Percentiles rank a stretch among this genome's conserved stretches.
These are phyloP conservation scores for Piaya cayana DNA, from an alignment of 2,113 vertebrate species.

Conservation along the genomic window DNA sequence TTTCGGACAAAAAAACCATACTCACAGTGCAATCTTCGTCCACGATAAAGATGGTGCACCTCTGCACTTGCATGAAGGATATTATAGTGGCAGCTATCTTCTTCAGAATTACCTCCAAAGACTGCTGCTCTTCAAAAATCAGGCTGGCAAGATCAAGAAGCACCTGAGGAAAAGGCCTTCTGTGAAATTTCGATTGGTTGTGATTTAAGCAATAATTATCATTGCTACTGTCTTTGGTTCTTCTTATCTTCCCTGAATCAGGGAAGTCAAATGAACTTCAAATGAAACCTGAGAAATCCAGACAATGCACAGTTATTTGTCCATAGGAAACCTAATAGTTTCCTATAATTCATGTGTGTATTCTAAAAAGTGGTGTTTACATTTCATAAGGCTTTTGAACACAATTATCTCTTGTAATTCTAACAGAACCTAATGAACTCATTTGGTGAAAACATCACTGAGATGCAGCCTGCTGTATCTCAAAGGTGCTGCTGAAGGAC, in stretches of 20 bases:
- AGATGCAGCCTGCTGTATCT: background rate
- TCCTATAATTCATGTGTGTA: background rate
- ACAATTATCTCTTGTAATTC: background rate
- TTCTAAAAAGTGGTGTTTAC: background rate
- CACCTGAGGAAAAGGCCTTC: slow-evolving; percentile 76
- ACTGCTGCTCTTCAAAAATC: slow-evolving; percentile 97
- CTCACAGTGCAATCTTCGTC: slow-evolving; percentile 89
- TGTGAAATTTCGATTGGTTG: background rate
- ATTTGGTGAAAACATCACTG: background rate
- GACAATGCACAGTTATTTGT: background rate
- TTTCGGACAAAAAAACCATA: background rate
- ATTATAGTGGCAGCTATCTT: slow-evolving; percentile 95
- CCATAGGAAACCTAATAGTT: background rate
- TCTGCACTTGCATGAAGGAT: slow-evolving; percentile 96
- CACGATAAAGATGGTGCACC: slow-evolving; percentile 92
- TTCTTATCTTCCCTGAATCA: background rate
- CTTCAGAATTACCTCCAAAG: slow-evolving; percentile 91
- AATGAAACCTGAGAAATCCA: background rate
- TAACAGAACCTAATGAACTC: background rate
- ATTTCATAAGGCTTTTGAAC: background rate
- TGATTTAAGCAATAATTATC: background rate
- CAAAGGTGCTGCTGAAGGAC: background rate
- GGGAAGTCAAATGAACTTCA: background rate
- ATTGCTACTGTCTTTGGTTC: background rate
- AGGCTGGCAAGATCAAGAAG: slow-evolving; percentile 94